Conservation (phyloP, 2,888 invertebrate genomes). For the Agriopis aurantiaria region DNA sequence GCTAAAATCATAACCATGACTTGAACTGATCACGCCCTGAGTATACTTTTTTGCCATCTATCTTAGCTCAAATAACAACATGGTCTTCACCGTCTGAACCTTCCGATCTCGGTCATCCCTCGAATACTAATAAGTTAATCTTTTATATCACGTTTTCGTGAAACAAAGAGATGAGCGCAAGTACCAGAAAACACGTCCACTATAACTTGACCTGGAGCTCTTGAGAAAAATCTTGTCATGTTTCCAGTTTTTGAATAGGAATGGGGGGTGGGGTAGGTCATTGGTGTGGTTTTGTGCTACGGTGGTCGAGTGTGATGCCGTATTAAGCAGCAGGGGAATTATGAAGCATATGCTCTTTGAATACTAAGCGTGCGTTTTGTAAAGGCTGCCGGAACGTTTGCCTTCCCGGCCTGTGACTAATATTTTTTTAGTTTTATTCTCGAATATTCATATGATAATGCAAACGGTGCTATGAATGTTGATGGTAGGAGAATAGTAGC, state of each 20-base stretch:
- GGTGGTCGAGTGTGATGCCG: slow-evolving; percentile 78
- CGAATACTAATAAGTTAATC: slow-evolving; percentile 86
- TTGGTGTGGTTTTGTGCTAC: slow-evolving; percentile 59
- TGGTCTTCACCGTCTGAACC: slow-evolving; percentile 68
- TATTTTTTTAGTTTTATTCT: slow-evolving; percentile 55
- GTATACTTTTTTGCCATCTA: slow-evolving; percentile 28
- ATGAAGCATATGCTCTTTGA: slow-evolving; percentile 82
- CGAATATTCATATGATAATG: slow-evolving; percentile 70
- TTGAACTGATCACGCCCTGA: slow-evolving; percentile 1
- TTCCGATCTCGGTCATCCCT: slow-evolving; percentile 65
- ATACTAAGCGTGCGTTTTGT: slow-evolving; percentile 77
- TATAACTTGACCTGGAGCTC: slow-evolving; percentile 59
- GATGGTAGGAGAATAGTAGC: slow-evolving; percentile 30
- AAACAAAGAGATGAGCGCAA: slow-evolving; percentile 83
- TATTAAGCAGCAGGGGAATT: slow-evolving; percentile 83
- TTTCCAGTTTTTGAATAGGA: slow-evolving; percentile 47
- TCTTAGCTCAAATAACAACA: slow-evolving; percentile 49
- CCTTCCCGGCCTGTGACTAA: slow-evolving; percentile 59
- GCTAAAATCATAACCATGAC: not conserved
- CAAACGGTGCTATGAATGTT: slow-evolving; percentile 34
- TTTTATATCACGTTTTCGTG: slow-evolving; percentile 84
- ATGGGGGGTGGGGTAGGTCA: slow-evolving; percentile 55
- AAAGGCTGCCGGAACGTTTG: slow-evolving; percentile 61
- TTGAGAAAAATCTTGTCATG: slow-evolving; percentile 41
- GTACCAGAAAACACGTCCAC: slow-evolving; percentile 73